Evolutionary conservation across 2,113 vertebrate genomes (phyloP).

Genomic region (Panthera tigris): DNA sequence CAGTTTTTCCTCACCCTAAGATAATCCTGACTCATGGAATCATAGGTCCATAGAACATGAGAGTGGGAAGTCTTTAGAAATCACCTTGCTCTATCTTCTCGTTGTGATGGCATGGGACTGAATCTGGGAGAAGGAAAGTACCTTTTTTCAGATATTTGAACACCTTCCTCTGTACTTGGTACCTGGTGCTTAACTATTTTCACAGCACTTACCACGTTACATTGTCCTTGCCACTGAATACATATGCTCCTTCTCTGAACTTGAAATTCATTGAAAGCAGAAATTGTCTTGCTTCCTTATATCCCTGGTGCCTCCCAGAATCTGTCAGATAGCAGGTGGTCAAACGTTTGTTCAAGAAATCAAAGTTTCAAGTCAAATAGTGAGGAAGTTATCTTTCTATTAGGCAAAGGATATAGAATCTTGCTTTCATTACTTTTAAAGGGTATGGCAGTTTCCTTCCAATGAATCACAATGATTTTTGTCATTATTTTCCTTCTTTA

Average conservation of each 20-base stretch:
- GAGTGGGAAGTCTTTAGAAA: background rate
- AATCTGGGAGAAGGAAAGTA: conserved; percentile 20
- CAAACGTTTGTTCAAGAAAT: conserved; percentile 45
- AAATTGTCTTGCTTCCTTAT: conserved; percentile 31
- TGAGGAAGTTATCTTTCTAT: conserved; percentile 12
- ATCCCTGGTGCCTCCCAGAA: conserved; percentile 9
- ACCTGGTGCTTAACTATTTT: conserved; percentile 18
- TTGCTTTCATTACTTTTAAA: conserved; percentile 40
- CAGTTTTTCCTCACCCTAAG: conserved; percentile 25
- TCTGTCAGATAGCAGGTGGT: conserved; percentile 47
- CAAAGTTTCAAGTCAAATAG: conserved; percentile 47
- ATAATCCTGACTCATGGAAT: background rate
- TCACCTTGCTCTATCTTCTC: background rate
- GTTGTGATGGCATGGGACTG: background rate
- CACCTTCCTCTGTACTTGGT: conserved; percentile 1
- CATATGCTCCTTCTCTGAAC: conserved; percentile 45
- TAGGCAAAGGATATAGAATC: background rate
- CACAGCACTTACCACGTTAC: conserved; percentile 47
- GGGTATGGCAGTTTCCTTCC: background rate
- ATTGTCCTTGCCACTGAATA: conserved; percentile 46
- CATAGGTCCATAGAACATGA: background rate
- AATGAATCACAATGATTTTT: background rate
- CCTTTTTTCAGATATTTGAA: conserved; percentile 35
- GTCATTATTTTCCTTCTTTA: conserved; percentile 23
- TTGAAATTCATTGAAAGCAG: conserved; percentile 60